Evolutionary conservation across 2,888 invertebrate species (phyloP).

Genomic region (Gordius sp.): DNA sequence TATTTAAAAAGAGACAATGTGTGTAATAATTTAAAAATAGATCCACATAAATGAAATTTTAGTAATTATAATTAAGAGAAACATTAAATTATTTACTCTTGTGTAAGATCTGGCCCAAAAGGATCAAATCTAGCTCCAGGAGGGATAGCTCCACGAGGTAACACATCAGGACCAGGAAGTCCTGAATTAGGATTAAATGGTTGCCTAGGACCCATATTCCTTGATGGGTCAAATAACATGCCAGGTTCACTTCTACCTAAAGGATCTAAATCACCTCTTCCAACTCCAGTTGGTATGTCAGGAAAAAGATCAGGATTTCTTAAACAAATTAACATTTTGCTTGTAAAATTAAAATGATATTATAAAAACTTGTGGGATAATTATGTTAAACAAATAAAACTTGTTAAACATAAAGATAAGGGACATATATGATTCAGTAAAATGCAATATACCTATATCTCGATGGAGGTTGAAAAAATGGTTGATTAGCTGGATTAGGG

Average conservation of each 20-base stretch:
- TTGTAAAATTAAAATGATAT: not conserved
- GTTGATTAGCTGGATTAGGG: too few relatives aligned
- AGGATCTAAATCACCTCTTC: slow-evolving; percentile 4
- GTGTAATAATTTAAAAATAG: not conserved
- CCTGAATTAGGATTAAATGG: not conserved
- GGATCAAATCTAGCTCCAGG: slow-evolving; percentile 12
- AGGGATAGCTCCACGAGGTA: slow-evolving; percentile 6
- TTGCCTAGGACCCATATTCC: not conserved
- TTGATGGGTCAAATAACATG: slow-evolving; percentile 1
- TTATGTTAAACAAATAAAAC: too few relatives aligned
- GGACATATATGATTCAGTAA: too few relatives aligned
- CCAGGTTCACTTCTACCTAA: not conserved
- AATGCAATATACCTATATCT: too few relatives aligned
- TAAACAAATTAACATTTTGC: not conserved
- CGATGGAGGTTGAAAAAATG: too few relatives aligned
- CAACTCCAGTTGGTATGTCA: not conserved
- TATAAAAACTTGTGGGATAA: not conserved
- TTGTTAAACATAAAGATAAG: too few relatives aligned
- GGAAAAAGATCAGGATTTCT: not conserved
- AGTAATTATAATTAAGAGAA: too few relatives aligned
- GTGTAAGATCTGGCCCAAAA: not conserved
- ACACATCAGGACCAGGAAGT: not conserved
- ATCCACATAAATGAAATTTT: not conserved
- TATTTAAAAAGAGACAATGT: too few relatives aligned
- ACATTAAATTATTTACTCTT: not conserved